Conservation (phyloP, 2,797 vertebrate species). For the Echiichthys vipera region DNA sequence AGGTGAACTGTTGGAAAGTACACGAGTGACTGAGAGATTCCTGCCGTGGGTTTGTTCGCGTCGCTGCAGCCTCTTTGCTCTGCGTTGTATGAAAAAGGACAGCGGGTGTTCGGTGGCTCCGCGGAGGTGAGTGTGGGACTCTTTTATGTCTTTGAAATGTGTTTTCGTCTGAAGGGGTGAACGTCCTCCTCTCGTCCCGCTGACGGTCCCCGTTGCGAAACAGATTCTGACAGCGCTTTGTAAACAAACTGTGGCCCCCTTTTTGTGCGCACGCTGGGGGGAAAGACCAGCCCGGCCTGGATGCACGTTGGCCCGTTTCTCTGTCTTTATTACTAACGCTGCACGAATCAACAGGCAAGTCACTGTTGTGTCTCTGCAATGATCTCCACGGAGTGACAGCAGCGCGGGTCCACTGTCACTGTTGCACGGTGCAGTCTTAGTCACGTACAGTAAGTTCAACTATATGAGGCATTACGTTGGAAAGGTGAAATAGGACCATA, state of each 20-base stretch:
- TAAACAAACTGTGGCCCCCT: conserved; percentile 79
- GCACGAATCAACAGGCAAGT: conserved; percentile 77
- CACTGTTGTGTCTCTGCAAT: background rate
- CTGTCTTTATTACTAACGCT: background rate
- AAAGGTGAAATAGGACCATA: conserved; percentile 20
- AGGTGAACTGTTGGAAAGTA: conserved; percentile 73
- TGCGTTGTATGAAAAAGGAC: conserved; percentile 74
- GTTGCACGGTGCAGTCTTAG: no score
- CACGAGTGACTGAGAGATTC: conserved; percentile 52
- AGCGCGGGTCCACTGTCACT: background rate
- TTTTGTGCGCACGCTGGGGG: background rate
- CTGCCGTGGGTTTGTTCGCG: conserved; percentile 48
- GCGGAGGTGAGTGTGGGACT: conserved; percentile 71
- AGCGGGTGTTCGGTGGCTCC: conserved; percentile 58
- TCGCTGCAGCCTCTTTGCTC: conserved; percentile 65
- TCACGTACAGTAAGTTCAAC: no score
- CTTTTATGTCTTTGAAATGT: background rate
- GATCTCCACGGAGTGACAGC: background rate
- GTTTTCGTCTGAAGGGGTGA: conserved; percentile 15
- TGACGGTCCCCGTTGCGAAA: conserved; percentile 57
- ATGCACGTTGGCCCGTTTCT: background rate
- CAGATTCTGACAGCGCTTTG: conserved; percentile 69
- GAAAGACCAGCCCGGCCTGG: background rate
- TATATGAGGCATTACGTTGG: background rate
- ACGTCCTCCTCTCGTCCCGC: conserved; percentile 31